phyloP scores from a whole-genome alignment of 2,797 vertebrate genomes.

The Sternotherus odoratus region DNA sequence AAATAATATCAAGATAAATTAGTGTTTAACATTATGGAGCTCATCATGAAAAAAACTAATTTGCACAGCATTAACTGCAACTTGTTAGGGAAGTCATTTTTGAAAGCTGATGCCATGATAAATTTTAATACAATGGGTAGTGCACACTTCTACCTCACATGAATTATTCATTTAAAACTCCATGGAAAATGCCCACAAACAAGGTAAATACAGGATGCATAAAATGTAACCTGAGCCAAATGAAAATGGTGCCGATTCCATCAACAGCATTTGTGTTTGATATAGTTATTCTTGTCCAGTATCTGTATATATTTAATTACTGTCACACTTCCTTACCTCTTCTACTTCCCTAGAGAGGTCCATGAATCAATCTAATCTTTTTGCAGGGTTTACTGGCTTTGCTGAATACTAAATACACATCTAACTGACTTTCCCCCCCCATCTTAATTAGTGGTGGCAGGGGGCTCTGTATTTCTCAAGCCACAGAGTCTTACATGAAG shows the following conservation, averaged over 20 bases:
- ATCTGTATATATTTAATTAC: conserved; percentile 70
- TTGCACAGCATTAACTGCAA: conserved; percentile 62
- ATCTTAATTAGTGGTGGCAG: conserved; percentile 22
- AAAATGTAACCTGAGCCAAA: conserved; percentile 59
- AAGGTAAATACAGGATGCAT: conserved; percentile 34
- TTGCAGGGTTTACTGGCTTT: conserved; percentile 24
- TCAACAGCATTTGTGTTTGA: conserved; percentile 63
- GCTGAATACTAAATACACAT: conserved; percentile 60
- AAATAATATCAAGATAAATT: conserved; percentile 72
- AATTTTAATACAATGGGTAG: conserved; percentile 72
- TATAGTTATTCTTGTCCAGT: conserved; percentile 60
- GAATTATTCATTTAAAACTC: conserved; percentile 76
- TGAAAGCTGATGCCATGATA: conserved; percentile 71
- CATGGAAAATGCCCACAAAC: conserved; percentile 50
- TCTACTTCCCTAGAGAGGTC: conserved; percentile 50
- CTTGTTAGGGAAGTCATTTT: conserved; percentile 63
- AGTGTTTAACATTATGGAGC: conserved; percentile 41
- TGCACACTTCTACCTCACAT: conserved; percentile 55
- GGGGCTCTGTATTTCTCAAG: background rate
- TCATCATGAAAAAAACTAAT: conserved; percentile 45
- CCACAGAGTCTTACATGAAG: background rate
- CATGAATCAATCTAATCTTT: conserved; percentile 41
- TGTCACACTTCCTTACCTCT: conserved; percentile 52
- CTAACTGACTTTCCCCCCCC: conserved; percentile 14
- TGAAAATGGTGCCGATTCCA: conserved; percentile 67